phyloP scores from a whole-genome alignment of 2,888 invertebrate species.

The Lamellibrachia columna region DNA sequence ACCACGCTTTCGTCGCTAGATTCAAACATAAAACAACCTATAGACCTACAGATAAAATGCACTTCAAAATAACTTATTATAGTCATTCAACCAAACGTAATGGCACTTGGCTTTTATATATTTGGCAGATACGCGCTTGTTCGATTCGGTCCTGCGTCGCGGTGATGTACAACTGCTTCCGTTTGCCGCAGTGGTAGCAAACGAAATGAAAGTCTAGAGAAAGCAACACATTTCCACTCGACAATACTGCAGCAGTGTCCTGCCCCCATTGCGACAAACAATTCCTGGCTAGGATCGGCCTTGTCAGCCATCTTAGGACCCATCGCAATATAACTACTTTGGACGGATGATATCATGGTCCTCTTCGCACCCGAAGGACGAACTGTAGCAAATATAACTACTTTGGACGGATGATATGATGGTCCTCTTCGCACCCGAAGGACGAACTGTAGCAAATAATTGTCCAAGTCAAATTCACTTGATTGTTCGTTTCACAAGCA shows the following conservation, averaged over 20 bases:
- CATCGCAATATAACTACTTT: too few species aligned
- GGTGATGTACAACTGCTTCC: background rate
- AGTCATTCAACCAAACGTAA: background rate
- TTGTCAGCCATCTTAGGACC: too few species aligned
- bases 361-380: too few species aligned
- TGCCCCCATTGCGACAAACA: too few species aligned
- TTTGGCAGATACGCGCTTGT: background rate
- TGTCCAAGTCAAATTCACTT: background rate
- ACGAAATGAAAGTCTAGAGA: background rate
- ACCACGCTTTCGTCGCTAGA: background rate
- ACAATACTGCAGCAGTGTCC: too few species aligned
- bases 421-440: too few species aligned
- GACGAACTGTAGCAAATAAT: too few species aligned
- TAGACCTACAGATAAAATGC: background rate
- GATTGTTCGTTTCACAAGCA: background rate
- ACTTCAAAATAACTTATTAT: background rate
- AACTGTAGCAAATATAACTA: too few species aligned
- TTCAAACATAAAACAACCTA: background rate
- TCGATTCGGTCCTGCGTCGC: background rate
- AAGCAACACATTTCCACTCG: too few species aligned
- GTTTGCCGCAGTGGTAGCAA: background rate
- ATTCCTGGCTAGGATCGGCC: too few species aligned
- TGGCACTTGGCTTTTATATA: background rate
- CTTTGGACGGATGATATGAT: too few species aligned
- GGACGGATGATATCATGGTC: too few species aligned